Conservation (phyloP, 2,113 vertebrate genomes). For the Sphyrna mokarran region DNA sequence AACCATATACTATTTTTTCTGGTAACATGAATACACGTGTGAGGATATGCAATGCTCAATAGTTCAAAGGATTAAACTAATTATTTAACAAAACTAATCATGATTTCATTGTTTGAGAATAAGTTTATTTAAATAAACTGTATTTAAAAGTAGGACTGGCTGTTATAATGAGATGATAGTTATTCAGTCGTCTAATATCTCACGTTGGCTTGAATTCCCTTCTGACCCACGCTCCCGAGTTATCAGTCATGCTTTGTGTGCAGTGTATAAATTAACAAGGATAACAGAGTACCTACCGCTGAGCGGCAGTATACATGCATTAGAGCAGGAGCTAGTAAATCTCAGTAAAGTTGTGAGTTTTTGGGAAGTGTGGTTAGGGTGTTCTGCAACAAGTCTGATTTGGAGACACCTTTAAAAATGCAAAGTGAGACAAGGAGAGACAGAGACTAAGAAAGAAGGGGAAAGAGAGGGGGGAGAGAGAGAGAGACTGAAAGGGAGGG, state of each 20-base stretch:
- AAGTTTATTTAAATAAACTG: neutral
- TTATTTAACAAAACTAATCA: neutral
- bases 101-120: conserved; percentile 2
- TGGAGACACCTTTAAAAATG: neutral
- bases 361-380: neutral
- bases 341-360: neutral
- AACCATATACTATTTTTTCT: neutral
- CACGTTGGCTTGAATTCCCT: neutral
- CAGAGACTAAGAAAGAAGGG: too few relatives aligned
- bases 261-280: neutral
- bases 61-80: neutral
- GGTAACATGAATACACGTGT: neutral
- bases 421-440: too few relatives aligned
- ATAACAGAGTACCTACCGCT: neutral
- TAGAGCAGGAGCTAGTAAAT: neutral
- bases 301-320: conserved; percentile 28
- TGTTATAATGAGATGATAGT: neutral
- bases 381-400: neutral
- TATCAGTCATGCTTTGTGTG: neutral
- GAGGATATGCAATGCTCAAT: neutral
- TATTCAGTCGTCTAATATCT: neutral
- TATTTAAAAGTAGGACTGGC: neutral
- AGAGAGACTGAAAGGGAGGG: too few relatives aligned
- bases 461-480: too few relatives aligned
- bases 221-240: neutral